These are phyloP conservation scores for Ips typographus DNA, from an alignment of 1,140 invertebrate species.

Conservation along the genomic window DNA sequence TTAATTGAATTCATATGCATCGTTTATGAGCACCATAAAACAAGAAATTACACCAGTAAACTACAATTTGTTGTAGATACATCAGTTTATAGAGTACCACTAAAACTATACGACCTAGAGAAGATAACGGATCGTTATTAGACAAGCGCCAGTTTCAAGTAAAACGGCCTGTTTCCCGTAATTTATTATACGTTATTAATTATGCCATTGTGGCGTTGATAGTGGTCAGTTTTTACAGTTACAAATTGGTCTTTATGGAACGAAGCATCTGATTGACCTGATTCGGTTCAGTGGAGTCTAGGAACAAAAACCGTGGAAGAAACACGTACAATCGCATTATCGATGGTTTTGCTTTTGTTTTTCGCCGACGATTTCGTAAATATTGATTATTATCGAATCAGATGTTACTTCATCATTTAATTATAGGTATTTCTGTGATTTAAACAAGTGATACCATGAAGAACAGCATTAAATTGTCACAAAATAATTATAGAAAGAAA, in stretches of 20 bases:
- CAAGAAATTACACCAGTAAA: no score
- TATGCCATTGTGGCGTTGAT: not conserved
- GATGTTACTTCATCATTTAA: not conserved
- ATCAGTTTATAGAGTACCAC: no score
- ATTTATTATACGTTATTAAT: not conserved
- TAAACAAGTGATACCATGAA: no score
- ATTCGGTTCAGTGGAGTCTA: constrained; percentile 11
- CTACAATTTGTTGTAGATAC: no score
- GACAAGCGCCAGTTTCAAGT: no score
- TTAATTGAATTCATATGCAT: no score
- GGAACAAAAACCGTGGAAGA: not conserved
- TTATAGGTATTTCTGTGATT: not conserved
- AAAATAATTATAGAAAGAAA: not conserved
- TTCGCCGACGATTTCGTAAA: not conserved
- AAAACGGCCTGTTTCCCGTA: no score
- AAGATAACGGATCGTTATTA: no score
- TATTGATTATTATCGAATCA: not conserved
- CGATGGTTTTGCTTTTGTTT: constrained; percentile 1
- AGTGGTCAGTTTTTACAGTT: constrained; percentile 18
- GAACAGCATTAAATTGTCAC: no score
- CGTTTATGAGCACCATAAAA: no score
- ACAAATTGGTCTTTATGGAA: constrained; percentile 5
- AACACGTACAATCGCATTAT: not conserved
- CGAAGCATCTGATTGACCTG: constrained; percentile 12
- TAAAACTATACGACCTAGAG: no score